A percentile compares a stretch with the other conserved stretches of the same genome.
phyloP scores from a whole-genome alignment of 1,140 invertebrate species.

The Spodoptera frugiperda region DNA sequence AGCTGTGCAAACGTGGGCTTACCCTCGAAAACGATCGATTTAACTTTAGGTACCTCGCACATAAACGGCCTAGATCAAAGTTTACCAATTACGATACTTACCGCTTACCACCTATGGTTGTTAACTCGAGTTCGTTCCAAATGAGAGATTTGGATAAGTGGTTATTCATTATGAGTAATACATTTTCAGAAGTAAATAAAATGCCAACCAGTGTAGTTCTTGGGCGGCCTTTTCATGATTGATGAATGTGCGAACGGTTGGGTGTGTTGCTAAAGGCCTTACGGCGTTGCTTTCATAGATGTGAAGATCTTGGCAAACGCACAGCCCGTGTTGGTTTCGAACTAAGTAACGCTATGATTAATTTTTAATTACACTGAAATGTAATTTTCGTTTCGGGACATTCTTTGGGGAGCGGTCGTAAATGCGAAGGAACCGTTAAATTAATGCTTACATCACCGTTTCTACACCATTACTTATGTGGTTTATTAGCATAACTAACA shows the following conservation, averaged over 20 bases:
- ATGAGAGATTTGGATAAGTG: conserved; percentile 11
- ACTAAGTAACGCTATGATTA: conserved; percentile 3
- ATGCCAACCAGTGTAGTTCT: conserved; percentile 32
- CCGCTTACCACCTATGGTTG: conserved; percentile 13
- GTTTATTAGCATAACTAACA: background rate
- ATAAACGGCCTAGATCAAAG: conserved; percentile 55
- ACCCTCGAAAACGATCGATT: conserved; percentile 55
- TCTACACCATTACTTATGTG: background rate
- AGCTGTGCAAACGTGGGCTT: conserved; percentile 50
- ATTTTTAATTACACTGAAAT: conserved; percentile 18
- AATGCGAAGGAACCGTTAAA: background rate
- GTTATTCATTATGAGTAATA: conserved; percentile 27
- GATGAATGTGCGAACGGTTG: conserved; percentile 40
- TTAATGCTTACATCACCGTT: background rate
- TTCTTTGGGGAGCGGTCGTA: background rate
- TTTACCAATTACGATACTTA: conserved; percentile 55
- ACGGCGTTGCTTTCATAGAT: conserved; percentile 2
- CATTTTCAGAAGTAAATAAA: conserved; percentile 37
- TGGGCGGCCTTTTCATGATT: conserved; percentile 41
- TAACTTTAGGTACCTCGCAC: conserved; percentile 43
- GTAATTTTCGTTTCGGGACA: background rate
- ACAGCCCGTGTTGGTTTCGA: conserved; percentile 6
- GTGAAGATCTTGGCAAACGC: conserved; percentile 30
- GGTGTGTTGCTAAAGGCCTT: conserved; percentile 33
- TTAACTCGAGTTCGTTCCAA: conserved; percentile 40